phyloP scores from a whole-genome alignment of 2,888 invertebrate species.

The Tribolium freemani region DNA sequence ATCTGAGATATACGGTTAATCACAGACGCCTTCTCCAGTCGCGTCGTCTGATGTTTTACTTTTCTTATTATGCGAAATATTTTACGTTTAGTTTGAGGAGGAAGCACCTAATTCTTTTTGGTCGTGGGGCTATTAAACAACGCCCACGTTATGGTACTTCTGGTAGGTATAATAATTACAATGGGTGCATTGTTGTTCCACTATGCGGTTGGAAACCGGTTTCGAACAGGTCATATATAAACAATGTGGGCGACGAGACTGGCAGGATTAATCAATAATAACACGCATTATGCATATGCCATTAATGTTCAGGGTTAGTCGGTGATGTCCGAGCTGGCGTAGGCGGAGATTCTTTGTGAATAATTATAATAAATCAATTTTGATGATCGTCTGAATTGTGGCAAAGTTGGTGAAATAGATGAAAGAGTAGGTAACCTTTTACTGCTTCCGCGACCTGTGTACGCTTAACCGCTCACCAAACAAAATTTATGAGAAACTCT shows the following conservation, averaged over 20 bases:
- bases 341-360: conserved; percentile 21
- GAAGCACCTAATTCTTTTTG: conserved; percentile 26
- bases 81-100: conserved; percentile 1
- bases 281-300: conserved; percentile 48
- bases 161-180: conserved; percentile 22
- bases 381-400: neutral
- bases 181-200: conserved; percentile 38
- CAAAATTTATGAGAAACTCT: conserved; percentile 57
- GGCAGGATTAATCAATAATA: conserved; percentile 50
- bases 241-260: conserved; percentile 50
- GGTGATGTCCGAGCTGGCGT: conserved; percentile 25
- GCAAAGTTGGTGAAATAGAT: conserved; percentile 21
- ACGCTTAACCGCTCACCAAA: conserved; percentile 50
- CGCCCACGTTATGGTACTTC: conserved; percentile 1
- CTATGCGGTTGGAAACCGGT: conserved; percentile 36
- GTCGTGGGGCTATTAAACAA: conserved; percentile 1
- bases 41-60: neutral
- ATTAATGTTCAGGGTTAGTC: conserved; percentile 42
- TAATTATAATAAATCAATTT: neutral
- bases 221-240: conserved; percentile 39
- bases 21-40: conserved; percentile 1
- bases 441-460: conserved; percentile 41
- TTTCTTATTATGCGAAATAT: neutral
- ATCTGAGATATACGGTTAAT: neutral
- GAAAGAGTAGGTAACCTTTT: conserved; percentile 43